Base-by-base conservation (phyloP, 2,888 invertebrate species). In the Heliothis peltigera region DNA sequence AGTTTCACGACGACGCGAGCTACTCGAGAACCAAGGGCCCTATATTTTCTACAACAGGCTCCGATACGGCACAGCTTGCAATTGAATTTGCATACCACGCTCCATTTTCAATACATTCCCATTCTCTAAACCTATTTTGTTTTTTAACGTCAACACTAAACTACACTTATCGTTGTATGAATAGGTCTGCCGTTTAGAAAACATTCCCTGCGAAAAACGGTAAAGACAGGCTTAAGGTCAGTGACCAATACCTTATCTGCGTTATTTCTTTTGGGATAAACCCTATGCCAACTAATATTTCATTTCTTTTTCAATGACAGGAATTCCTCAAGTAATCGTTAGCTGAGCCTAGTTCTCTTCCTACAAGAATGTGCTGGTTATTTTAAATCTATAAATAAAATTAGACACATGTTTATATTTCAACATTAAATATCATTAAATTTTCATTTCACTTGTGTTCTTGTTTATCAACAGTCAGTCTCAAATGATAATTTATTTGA, bases 401-500 rank as follows among this genome's bases (percentile, higher is more conserved):
- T 49, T 39, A 28, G n/a, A 47, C 10, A 19, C 7, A 48, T 58
- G 60, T 72, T 61, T 64, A 64, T 49, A 71, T 71, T 62, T 44
- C 46, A 55, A 52, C 61, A 60, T 68, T 19, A 46, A 60, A 53
- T 54, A 63, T 64, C 8, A 64, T 73, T 56, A 65, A 68, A 47
- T 65, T 68, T 77, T 70, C 67, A 69, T 70, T 70, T 59, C 46
- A 48, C 79, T 68, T 64, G 62, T 70, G 68, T 80, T 64, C 69
- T 64, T 80, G 83, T 85, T 86, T 84, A 86, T 86, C 83, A 87
- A 84, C 85, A 84, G 67, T 69, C 68, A 75, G 82, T 81, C 80
- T 82, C 75, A 81, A 81, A 83, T 84, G 78, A 87, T 79, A 75
- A 88, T 88, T 86, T 86, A 89, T 87, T 80, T 70, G 75, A 81